Evolutionary conservation across 2,797 vertebrate species (phyloP), one percentile per base, ranked within the genome.

Genomic region (Sebastes flavidus): DNA sequence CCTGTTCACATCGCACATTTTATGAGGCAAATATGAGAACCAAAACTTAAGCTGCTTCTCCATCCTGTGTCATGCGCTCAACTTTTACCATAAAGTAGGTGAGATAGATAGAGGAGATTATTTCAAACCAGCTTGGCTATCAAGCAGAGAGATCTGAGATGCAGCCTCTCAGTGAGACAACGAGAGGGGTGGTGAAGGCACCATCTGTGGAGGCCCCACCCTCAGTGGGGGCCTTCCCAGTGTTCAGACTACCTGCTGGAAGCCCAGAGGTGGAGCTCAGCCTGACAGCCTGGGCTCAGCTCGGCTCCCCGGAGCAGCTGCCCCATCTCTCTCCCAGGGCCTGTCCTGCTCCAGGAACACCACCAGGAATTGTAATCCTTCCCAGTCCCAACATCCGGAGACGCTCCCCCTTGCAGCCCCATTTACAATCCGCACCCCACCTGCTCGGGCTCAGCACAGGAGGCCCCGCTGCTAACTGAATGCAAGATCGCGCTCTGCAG

Each of bases 1-100:
- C 91, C 93, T 92, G 91, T 94, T 95, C 94, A 91, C 93, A 95
- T 95, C 94, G 89, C 93, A 95, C 84, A 89, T 91, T 92, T 92
- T 89, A 80, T 91, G 68, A 93, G 91, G 77, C 80, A 94, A 92
- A 94, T 85, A 90, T 83, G 87, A 93, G 88, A 95, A 94, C 89
- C 88, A 78, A 92, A 91, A 92, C 87, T 78, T 72, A 84, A 85
- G 52, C 77, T 71, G 56, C 30, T 61, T 42, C 59, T 66, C 82
- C 81, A 88, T 86, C 72, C 68, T 86, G 80, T 71, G n/a, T 77
- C 22, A 42, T 76, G 72, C 58, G 24, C 32, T 38, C 0, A 77
- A 82, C 61, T 66, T 81, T 84, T 49, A 88, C 27, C 2, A 61
- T 75, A 58, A 60, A 71, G 13, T 25, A n/a, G 16, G 20, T 65